A percentile compares a stretch with the other conserved stretches of the same genome.
Evolutionary conservation across 2,888 invertebrate species (phyloP).

Genomic region (Cosmorhoe ocellata): DNA sequence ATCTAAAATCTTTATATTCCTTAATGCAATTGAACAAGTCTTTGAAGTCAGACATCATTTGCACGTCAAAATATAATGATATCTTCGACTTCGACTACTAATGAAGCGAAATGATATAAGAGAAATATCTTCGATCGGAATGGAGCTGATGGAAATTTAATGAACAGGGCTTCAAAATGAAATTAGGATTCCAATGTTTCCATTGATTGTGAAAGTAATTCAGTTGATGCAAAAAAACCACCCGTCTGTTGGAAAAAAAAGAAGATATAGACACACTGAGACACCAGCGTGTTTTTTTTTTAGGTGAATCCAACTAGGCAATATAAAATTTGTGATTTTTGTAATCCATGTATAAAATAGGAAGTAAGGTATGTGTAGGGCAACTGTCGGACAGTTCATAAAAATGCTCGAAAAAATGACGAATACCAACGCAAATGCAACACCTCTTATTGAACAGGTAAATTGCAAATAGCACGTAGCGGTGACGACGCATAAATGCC

Average conservation of each 20-base stretch:
- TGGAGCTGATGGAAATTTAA: constrained; percentile 28
- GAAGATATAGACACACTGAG: no score
- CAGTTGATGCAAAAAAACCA: not conserved
- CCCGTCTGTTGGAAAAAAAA: no score
- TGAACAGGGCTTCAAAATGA: constrained; percentile 14
- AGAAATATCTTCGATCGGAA: constrained; percentile 25
- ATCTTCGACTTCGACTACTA: constrained; percentile 15
- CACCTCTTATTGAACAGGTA: constrained; percentile 13
- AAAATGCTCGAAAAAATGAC: not conserved
- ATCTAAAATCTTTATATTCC: no score
- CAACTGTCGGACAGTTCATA: no score
- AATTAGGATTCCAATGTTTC: constrained; percentile 20
- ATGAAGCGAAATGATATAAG: constrained; percentile 21
- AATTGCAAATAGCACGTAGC: constrained; percentile 15
- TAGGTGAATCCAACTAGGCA: no score
- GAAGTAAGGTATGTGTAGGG: no score
- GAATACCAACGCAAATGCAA: not conserved
- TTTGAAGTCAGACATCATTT: constrained; percentile 5
- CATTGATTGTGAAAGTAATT: constrained; percentile 9
- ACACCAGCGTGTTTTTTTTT: no score
- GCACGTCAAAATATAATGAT: constrained; percentile 7
- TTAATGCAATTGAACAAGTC: constrained; percentile 3
- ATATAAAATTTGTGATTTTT: no score
- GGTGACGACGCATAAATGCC: constrained; percentile 20
- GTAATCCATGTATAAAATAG: no score